These are phyloP conservation scores for Leptinotarsa tumamoca DNA, from an alignment of 2,888 invertebrate species.

Conservation along the genomic window DNA sequence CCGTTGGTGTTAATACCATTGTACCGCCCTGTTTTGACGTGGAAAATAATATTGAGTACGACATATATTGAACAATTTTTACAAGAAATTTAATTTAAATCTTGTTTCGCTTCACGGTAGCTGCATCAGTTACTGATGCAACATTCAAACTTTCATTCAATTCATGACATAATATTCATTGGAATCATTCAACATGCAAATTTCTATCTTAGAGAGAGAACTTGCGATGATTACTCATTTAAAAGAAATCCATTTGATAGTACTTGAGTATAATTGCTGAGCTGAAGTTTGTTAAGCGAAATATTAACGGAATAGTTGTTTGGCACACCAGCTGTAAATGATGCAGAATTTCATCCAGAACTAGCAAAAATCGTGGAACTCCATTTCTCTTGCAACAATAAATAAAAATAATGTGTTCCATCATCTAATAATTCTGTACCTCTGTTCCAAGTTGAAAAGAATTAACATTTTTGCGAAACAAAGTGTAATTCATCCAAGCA, in stretches of 20 bases:
- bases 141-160: neutral
- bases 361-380: neutral
- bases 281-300: neutral
- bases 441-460: too few relatives aligned
- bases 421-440: conserved; percentile 1
- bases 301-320: conserved; percentile 19
- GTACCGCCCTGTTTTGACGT: too few relatives aligned
- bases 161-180: conserved; percentile 2
- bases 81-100: too few relatives aligned
- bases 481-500: neutral
- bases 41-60: too few relatives aligned
- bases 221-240: neutral
- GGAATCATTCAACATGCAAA: conserved; percentile 10
- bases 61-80: too few relatives aligned
- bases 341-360: neutral
- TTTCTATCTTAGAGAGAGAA: neutral
- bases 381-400: conserved; percentile 6
- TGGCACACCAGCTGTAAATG: conserved; percentile 6
- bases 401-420: neutral
- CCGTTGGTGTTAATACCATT: too few relatives aligned
- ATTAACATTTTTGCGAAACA: neutral
- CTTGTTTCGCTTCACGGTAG: too few relatives aligned
- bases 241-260: neutral
- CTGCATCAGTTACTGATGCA: too few relatives aligned
- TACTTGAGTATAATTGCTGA: neutral